phyloP scores from a whole-genome alignment of 2,113 vertebrate species.

The Lota lota region DNA sequence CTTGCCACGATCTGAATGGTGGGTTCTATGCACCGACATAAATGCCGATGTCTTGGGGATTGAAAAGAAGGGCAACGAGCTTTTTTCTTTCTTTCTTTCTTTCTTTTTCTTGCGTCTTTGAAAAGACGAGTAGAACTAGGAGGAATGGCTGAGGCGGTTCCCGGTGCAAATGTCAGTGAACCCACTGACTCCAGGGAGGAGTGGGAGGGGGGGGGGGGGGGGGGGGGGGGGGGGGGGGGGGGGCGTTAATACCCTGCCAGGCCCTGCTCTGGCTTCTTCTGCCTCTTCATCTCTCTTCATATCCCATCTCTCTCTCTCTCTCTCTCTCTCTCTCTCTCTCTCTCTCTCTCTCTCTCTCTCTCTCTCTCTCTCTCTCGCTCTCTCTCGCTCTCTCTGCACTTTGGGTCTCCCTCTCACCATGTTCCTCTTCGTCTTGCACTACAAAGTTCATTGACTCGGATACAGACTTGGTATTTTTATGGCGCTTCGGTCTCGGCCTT shows the following conservation, averaged over 20 bases:
- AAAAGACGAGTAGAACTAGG: slow-evolving; percentile 19
- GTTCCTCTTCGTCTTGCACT: too few relatives aligned
- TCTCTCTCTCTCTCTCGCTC: slow-evolving; percentile 12
- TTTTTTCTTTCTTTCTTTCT: too few relatives aligned
- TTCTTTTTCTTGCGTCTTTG: background rate
- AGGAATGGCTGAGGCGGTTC: slow-evolving; percentile 47
- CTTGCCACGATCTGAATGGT: slow-evolving; percentile 41
- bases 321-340: slow-evolving; percentile 19
- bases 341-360: slow-evolving; percentile 25
- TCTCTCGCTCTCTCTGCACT: slow-evolving; percentile 21
- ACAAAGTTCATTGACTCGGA: too few relatives aligned
- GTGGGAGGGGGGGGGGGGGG: background rate
- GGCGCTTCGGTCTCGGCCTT: too few relatives aligned
- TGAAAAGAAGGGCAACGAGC: background rate
- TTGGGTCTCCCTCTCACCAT: slow-evolving; percentile 8
- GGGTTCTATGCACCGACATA: slow-evolving; percentile 37
- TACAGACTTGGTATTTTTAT: too few relatives aligned
- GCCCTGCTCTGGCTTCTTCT: slow-evolving; percentile 10
- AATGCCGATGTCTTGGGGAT: slow-evolving; percentile 20
- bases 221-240: too few relatives aligned
- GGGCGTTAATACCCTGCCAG: too few relatives aligned
- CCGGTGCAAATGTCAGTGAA: slow-evolving; percentile 73
- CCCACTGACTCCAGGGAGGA: slow-evolving; percentile 59
- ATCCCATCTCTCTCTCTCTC: slow-evolving; percentile 6
- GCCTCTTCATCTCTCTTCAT: slow-evolving; percentile 9